Evolutionary conservation across 2,113 vertebrate genomes (phyloP), one percentile per base, ranked within the genome.

Genomic region (Eclectus roratus): DNA sequence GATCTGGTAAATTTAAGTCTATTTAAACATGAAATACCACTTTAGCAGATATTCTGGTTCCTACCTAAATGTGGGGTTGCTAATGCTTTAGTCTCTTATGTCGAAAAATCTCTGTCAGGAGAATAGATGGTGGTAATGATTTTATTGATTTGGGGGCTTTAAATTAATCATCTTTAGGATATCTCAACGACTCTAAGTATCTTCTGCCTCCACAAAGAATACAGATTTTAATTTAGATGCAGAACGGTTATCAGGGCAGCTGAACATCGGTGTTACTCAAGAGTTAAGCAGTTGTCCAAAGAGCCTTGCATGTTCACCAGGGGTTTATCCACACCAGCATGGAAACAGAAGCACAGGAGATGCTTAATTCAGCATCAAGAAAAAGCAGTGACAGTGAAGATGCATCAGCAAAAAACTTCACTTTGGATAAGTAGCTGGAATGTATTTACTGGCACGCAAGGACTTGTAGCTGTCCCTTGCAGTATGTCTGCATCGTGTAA

Each of bases 1-100:
- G 80, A 74, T 63, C 35, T 82, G 91, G 61, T 88, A 86, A 89
- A 64, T 93, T 86, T 65, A 91, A 94, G 89, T 78, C 93, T 83
- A 43, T 91, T 97, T 89, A 88, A 91, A 90, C 81, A 80, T 83
- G 91, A 88, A 93, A 92, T 84, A 58, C 58, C 77, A 61, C 94
- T 83, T 80, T 7, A 92, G 60, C 58, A 91, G 91, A 69, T n/a
- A 61, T 47, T 80, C 33, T 31, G 55, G 88, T 58, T 93, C 86
- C 60, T 56, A 80, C 60, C 70, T 78, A 69, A 58, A 23, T 25
- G 44, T 35, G 69, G 50, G 24, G 24, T 1, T 89, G 80, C 68
- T 80, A 46, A 88, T 29, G 46, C 60, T 68, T 56, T 13, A 46
- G 43, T 55, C n/a, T 77, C 28, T 55, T 8, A 4, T 1, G 9